A percentile compares a stretch with the other conserved stretches of the same genome.
Conservation (phyloP, 2,888 invertebrate species). For the Diadromus collaris region DNA sequence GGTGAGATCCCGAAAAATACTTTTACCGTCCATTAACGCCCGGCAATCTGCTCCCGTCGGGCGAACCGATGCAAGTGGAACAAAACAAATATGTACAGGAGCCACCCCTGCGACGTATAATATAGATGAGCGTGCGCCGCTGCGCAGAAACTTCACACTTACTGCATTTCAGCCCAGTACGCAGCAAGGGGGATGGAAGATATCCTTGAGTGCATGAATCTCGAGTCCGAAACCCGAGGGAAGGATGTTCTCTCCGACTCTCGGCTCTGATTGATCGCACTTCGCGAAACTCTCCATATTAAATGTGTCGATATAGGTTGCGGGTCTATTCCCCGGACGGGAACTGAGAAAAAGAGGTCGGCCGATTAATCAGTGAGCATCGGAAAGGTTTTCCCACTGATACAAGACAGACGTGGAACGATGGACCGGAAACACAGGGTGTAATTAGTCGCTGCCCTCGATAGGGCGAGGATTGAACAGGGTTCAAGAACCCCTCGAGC, state of each 20-base stretch:
- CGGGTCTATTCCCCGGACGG: neutral
- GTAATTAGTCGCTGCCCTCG: conserved; percentile 18
- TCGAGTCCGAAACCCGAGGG: conserved; percentile 29
- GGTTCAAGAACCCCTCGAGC: conserved; percentile 7
- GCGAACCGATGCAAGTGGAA: conserved; percentile 52
- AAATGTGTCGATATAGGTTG: conserved; percentile 31
- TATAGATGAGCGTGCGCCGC: conserved; percentile 39
- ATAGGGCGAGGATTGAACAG: conserved; percentile 5
- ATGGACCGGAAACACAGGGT: conserved; percentile 13
- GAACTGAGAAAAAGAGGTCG: conserved; percentile 28
- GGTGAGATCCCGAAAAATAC: conserved; percentile 48
- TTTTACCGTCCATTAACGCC: conserved; percentile 59
- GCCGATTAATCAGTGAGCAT: conserved; percentile 27
- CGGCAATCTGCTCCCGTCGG: conserved; percentile 56
- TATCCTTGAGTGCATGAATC: conserved; percentile 38
- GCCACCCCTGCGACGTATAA: conserved; percentile 12
- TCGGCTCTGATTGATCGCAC: conserved; percentile 52
- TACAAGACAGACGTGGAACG: neutral
- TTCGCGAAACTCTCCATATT: conserved; percentile 46
- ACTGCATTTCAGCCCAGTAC: neutral
- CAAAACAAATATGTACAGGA: conserved; percentile 54
- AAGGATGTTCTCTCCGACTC: conserved; percentile 21
- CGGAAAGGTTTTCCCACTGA: conserved; percentile 5
- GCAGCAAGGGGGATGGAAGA: neutral
- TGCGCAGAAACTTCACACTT: conserved; percentile 48